Evolutionary conservation across 1,140 invertebrate genomes (phyloP).

Genomic region (Platyscapa corneri): DNA sequence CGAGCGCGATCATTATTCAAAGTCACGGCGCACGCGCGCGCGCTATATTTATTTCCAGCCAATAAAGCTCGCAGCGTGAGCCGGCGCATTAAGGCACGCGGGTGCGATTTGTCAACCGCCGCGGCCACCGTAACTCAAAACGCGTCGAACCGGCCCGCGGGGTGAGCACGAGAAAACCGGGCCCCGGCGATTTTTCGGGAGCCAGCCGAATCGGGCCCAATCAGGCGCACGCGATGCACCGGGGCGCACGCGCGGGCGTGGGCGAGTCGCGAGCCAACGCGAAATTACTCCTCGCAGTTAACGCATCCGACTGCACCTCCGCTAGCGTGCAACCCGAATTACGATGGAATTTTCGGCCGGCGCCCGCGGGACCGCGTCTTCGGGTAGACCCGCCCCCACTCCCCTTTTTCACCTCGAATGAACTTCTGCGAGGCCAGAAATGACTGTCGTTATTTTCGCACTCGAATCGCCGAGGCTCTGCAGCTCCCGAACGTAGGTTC

Average conservation of each 20-base stretch:
- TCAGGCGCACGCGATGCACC: conserved; percentile 69
- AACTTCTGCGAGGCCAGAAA: too few species aligned
- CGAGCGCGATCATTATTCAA: neutral
- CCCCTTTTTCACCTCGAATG: too few species aligned
- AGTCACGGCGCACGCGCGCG: conserved; percentile 8
- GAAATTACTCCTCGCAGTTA: too few species aligned
- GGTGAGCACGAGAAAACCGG: too few species aligned
- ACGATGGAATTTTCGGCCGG: neutral
- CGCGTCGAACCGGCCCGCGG: neutral
- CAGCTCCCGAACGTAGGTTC: too few species aligned
- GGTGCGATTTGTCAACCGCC: neutral
- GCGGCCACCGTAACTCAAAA: neutral
- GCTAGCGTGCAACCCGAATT: neutral
- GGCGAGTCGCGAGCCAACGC: neutral
- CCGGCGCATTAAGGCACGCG: neutral
- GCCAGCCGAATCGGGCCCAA: conserved; percentile 56
- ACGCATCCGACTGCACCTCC: too few species aligned
- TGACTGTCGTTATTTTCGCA: neutral
- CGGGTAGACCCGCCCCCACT: too few species aligned
- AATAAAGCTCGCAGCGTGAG: conserved; percentile 60
- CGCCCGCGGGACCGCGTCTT: too few species aligned
- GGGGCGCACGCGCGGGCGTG: neutral
- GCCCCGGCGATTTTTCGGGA: neutral
- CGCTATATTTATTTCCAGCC: conserved; percentile 61
- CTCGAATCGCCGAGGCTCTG: too few species aligned